These are phyloP conservation scores for Etheostoma nigrum DNA, from an alignment of 2,797 vertebrate species.

Conservation along the genomic window DNA sequence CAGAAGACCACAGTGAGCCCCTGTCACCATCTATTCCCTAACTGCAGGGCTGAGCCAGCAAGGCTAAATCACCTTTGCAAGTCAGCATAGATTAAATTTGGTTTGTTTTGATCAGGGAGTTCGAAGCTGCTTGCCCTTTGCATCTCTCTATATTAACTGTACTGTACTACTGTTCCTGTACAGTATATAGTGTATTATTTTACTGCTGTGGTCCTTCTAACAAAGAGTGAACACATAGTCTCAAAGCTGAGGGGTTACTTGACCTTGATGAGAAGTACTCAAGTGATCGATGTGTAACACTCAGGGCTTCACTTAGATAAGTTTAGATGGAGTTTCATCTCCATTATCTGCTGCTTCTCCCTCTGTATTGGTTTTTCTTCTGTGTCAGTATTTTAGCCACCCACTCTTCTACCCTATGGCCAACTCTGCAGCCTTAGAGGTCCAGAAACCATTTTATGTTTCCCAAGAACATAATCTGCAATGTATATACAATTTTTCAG, in stretches of 20 bases:
- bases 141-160: background rate
- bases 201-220: background rate
- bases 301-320: conserved; percentile 51
- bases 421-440: conserved; percentile 1
- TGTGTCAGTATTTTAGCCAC: conserved; percentile 30
- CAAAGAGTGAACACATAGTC: conserved; percentile 9
- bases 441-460: conserved; percentile 11
- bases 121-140: background rate
- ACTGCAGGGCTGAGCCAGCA: conserved; percentile 38
- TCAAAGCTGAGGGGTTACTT: conserved; percentile 38
- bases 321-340: conserved; percentile 63
- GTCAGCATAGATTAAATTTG: conserved; percentile 36
- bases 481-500: conserved; percentile 42
- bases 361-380: background rate
- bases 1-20: conserved; percentile 30
- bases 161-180: background rate
- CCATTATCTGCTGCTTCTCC: conserved; percentile 48
- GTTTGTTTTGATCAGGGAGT: conserved; percentile 40
- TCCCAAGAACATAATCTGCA: conserved; percentile 32
- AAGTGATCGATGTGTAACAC: conserved; percentile 65
- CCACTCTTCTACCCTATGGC: conserved; percentile 11
- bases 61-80: conserved; percentile 23
- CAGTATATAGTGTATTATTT: background rate
- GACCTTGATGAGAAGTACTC: conserved; percentile 54
- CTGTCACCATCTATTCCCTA: conserved; percentile 39